These are phyloP conservation scores for Chloroceryle amazona DNA, from an alignment of 2,797 vertebrate species.

Conservation along the genomic window DNA sequence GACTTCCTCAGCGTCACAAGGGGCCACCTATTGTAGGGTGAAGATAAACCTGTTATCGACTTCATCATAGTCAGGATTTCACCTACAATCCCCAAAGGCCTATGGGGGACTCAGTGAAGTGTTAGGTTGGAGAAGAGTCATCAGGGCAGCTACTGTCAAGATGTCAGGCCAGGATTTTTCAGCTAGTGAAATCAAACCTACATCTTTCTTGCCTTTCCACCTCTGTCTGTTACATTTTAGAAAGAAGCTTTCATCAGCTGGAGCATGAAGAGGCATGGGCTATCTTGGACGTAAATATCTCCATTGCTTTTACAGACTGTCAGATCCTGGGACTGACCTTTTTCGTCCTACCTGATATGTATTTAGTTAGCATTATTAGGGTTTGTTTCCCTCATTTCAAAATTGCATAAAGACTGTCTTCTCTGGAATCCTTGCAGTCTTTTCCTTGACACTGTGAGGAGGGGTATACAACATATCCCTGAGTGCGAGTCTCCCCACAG, in stretches of 20 bases:
- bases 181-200: background rate
- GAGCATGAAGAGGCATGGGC: background rate
- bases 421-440: background rate
- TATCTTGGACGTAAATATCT: background rate
- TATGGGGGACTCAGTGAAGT: background rate
- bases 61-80: background rate
- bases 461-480: background rate
- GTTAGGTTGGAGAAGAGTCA: background rate
- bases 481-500: background rate
- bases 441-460: background rate
- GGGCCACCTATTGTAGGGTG: background rate
- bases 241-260: background rate
- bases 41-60: background rate
- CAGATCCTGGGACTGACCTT: background rate
- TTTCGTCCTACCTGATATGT: background rate
- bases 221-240: background rate
- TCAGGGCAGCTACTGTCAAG: background rate
- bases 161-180: background rate
- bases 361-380: background rate
- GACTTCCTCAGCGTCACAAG: background rate
- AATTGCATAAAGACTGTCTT: background rate
- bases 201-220: background rate
- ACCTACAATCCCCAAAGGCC: background rate
- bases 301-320: background rate
- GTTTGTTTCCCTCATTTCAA: constrained; percentile 12